Evolutionary conservation across 2,113 vertebrate genomes (phyloP).

Genomic region (Chaetura pelagica): DNA sequence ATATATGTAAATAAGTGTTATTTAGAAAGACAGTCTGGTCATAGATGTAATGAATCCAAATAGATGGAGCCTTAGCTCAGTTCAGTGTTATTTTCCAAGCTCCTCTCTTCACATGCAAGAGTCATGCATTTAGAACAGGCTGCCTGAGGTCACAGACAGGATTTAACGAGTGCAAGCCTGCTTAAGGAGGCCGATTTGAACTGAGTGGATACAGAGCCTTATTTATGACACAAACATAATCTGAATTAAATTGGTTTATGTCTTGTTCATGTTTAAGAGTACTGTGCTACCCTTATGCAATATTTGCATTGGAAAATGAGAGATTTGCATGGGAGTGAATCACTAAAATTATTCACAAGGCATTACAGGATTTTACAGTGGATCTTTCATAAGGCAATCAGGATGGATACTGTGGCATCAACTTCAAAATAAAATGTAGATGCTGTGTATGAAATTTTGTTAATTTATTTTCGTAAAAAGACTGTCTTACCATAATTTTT

Average conservation of each 20-base stretch:
- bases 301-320: slow-evolving; percentile 41
- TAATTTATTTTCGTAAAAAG: neutral
- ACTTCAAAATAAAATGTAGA: slow-evolving; percentile 3
- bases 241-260: slow-evolving; percentile 41
- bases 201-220: slow-evolving; percentile 35
- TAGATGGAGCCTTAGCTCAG: slow-evolving; percentile 2
- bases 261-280: neutral
- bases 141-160: slow-evolving; percentile 47
- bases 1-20: neutral
- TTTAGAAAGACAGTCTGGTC: neutral
- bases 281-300: neutral
- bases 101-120: slow-evolving; percentile 6
- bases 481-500: neutral
- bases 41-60: slow-evolving; percentile 8
- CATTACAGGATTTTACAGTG: slow-evolving; percentile 31
- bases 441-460: neutral
- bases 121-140: slow-evolving; percentile 30
- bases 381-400: slow-evolving; percentile 33
- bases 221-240: slow-evolving; percentile 46
- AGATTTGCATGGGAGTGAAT: slow-evolving; percentile 51
- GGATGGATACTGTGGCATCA: neutral
- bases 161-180: slow-evolving; percentile 45
- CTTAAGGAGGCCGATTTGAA: slow-evolving; percentile 33
- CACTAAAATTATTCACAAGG: slow-evolving; percentile 38
- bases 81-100: slow-evolving; percentile 15